Evolutionary conservation across 2,888 invertebrate species (phyloP).

Genomic region (Diaphora mendica): DNA sequence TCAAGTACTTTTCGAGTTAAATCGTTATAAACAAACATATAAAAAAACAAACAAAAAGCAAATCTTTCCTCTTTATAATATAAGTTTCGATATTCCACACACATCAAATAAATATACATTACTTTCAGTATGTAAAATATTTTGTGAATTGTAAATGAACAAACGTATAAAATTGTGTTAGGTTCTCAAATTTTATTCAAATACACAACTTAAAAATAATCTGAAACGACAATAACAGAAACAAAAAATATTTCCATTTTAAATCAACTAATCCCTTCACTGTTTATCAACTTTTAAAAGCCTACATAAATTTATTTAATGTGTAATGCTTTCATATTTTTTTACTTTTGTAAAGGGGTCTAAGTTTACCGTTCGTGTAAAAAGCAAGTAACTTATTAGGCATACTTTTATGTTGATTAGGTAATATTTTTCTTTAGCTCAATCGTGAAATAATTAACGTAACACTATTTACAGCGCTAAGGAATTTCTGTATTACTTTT

Average conservation of each 20-base stretch:
- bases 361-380: neutral
- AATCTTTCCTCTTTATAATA: too few relatives aligned
- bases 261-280: neutral
- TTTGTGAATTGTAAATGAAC: neutral
- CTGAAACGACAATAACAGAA: neutral
- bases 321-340: too few relatives aligned
- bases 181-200: neutral
- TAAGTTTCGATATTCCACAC: neutral
- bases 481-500: neutral
- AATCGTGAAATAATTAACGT: neutral
- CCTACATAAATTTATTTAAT: neutral
- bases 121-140: neutral
- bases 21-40: too few relatives aligned
- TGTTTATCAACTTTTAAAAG: neutral
- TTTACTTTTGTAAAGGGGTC: neutral
- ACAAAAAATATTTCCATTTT: neutral
- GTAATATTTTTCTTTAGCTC: neutral
- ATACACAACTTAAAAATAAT: neutral
- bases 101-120: neutral
- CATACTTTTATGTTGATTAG: neutral
- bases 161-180: neutral
- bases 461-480: neutral
- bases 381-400: neutral
- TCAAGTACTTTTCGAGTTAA: too few relatives aligned
- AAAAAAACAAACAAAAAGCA: too few relatives aligned